These are phyloP conservation scores for Platichthys flesus DNA, from an alignment of 2,113 vertebrate genomes.

Conservation along the genomic window DNA sequence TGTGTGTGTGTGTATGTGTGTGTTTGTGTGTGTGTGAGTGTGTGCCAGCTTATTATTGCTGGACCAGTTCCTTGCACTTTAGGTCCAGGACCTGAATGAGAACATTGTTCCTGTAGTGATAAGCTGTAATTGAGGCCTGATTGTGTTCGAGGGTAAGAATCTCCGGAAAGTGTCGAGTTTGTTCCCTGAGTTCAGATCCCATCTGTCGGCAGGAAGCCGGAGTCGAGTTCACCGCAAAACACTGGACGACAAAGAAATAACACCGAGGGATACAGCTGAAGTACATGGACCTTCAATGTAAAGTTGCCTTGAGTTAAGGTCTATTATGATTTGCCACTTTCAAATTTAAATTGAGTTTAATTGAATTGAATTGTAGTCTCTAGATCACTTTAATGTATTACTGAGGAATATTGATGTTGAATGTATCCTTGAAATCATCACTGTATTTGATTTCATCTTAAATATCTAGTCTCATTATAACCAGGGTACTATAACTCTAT, in stretches of 20 bases:
- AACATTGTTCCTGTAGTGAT: conserved; percentile 68
- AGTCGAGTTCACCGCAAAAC: conserved; percentile 47
- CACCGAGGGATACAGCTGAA: neutral
- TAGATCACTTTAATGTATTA: too few species aligned
- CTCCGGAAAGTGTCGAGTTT: conserved; percentile 43
- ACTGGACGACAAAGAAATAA: neutral
- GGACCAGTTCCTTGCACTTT: conserved; percentile 27
- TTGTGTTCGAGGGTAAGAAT: conserved; percentile 52
- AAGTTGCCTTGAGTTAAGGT: too few species aligned
- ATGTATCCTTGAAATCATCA: neutral
- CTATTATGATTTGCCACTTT: too few species aligned
- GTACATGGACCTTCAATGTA: too few species aligned
- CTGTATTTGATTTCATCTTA: too few species aligned
- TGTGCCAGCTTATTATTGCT: conserved; percentile 29
- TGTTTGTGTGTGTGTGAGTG: conserved; percentile 23
- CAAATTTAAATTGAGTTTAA: too few species aligned
- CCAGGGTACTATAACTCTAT: too few species aligned
- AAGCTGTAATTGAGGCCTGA: conserved; percentile 58
- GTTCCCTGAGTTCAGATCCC: conserved; percentile 45
- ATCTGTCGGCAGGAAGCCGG: conserved; percentile 36
- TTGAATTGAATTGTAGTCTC: neutral
- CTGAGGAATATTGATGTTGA: neutral
- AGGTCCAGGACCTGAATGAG: conserved; percentile 40
- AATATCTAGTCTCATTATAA: too few species aligned
- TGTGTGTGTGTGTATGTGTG: neutral